Evolutionary conservation across 2,113 vertebrate genomes (phyloP).

Genomic region (Campylorhamphus procurvoides): DNA sequence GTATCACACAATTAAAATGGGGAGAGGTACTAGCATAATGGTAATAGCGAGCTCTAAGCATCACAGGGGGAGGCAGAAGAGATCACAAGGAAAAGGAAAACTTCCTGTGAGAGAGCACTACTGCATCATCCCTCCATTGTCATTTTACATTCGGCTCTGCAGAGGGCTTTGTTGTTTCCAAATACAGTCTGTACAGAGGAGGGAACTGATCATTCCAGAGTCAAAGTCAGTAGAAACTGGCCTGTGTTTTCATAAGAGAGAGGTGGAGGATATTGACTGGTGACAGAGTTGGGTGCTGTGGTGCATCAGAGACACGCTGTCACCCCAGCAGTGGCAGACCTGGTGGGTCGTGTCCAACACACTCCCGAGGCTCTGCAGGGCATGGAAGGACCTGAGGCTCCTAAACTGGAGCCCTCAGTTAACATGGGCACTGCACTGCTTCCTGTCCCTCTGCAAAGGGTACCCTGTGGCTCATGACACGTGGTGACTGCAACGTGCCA

Average conservation of each 20-base stretch:
- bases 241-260: not conserved
- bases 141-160: not conserved
- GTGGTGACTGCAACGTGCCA: not conserved
- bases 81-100: constrained; percentile 9
- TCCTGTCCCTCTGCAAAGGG: not conserved
- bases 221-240: not conserved
- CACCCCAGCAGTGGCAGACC: not conserved
- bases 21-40: constrained; percentile 8
- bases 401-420: not conserved
- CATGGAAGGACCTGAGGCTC: not conserved
- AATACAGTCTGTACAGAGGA: not conserved
- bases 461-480: not conserved
- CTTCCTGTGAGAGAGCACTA: not conserved
- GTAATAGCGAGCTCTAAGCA: not conserved
- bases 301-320: not conserved
- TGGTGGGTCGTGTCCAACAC: not conserved
- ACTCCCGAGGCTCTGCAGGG: not conserved
- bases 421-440: not conserved
- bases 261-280: not conserved
- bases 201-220: not conserved
- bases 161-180: constrained; percentile 30
- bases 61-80: constrained; percentile 1
- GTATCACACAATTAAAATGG: constrained; percentile 3
- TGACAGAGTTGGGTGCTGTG: not conserved
- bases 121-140: not conserved